Evolutionary conservation across 2,797 vertebrate genomes (phyloP).

Genomic region (Enteromius radiatus): DNA sequence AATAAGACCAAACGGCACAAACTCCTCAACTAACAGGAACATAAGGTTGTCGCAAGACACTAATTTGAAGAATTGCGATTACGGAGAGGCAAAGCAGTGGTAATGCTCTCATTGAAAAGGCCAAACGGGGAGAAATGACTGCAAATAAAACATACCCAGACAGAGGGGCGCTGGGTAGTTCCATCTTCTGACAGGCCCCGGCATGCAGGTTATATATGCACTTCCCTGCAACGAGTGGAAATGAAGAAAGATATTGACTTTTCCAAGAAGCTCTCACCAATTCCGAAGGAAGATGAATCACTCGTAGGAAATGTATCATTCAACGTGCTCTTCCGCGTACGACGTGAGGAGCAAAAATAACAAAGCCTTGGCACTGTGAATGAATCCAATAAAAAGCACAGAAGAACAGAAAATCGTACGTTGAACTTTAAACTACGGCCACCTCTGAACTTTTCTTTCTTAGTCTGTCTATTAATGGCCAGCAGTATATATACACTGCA

Average conservation of each 20-base stretch:
- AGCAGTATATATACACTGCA: too few species aligned
- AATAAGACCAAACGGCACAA: slow-evolving; percentile 30
- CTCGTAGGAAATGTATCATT: slow-evolving; percentile 10
- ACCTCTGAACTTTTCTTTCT: background rate
- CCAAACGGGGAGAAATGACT: background rate
- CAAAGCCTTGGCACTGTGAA: slow-evolving; percentile 20
- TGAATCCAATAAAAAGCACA: slow-evolving; percentile 12
- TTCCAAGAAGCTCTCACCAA: slow-evolving; percentile 21
- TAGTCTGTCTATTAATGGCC: background rate
- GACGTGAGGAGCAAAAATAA: slow-evolving; percentile 5
- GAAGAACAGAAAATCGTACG: background rate
- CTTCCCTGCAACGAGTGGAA: slow-evolving; percentile 82
- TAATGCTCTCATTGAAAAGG: slow-evolving; percentile 11
- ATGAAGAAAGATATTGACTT: slow-evolving; percentile 56
- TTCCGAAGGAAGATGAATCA: slow-evolving; percentile 11
- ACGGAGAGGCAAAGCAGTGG: background rate
- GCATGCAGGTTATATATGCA: slow-evolving; percentile 98
- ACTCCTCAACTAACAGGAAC: slow-evolving; percentile 19
- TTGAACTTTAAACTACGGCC: background rate
- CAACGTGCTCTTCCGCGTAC: background rate
- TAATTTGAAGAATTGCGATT: slow-evolving; percentile 1
- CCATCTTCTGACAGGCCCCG: slow-evolving; percentile 97
- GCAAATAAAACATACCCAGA: slow-evolving; percentile 81
- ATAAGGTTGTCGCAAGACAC: background rate
- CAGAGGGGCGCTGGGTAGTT: slow-evolving; percentile 96